Evolutionary conservation across 1,140 invertebrate genomes (phyloP).

Genomic region (Hydropsyche tenuis): DNA sequence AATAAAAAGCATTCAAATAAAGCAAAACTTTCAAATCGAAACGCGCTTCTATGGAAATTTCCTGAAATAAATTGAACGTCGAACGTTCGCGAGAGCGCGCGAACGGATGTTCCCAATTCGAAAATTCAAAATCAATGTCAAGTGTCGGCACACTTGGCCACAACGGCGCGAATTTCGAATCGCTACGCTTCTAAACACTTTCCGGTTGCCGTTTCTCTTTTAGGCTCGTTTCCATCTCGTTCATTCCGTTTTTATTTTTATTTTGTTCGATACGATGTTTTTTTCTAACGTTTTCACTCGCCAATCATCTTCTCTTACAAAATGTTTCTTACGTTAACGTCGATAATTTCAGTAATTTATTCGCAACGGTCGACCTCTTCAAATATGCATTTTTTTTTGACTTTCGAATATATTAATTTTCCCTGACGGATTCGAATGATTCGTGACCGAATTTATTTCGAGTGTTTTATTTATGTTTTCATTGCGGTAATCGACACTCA

Average conservation of each 20-base stretch:
- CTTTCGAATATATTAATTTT: too few relatives aligned
- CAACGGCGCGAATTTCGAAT: conserved; percentile 1
- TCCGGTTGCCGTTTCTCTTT: conserved; percentile 23
- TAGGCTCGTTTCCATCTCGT: neutral
- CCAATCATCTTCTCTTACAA: too few relatives aligned
- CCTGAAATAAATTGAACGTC: neutral
- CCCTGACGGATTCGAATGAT: too few relatives aligned
- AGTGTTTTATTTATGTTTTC: too few relatives aligned
- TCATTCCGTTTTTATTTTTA: neutral
- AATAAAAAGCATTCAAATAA: too few relatives aligned
- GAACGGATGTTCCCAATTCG: conserved; percentile 7
- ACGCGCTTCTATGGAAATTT: conserved; percentile 1
- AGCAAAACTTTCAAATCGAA: neutral
- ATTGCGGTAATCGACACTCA: too few relatives aligned
- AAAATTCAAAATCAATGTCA: conserved; percentile 39
- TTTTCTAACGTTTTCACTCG: too few relatives aligned
- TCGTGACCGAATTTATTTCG: too few relatives aligned
- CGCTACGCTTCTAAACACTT: conserved; percentile 18
- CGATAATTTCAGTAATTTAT: too few relatives aligned
- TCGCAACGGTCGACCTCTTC: too few relatives aligned
- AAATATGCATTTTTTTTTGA: too few relatives aligned
- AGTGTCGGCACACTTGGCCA: conserved; percentile 37
- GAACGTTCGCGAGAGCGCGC: neutral
- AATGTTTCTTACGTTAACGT: too few relatives aligned
- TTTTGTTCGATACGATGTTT: neutral